Percentiles rank a stretch among this genome's conserved stretches.
These are phyloP conservation scores for Acanthosoma haemorrhoidale DNA, from an alignment of 2,888 invertebrate species.

Conservation along the genomic window DNA sequence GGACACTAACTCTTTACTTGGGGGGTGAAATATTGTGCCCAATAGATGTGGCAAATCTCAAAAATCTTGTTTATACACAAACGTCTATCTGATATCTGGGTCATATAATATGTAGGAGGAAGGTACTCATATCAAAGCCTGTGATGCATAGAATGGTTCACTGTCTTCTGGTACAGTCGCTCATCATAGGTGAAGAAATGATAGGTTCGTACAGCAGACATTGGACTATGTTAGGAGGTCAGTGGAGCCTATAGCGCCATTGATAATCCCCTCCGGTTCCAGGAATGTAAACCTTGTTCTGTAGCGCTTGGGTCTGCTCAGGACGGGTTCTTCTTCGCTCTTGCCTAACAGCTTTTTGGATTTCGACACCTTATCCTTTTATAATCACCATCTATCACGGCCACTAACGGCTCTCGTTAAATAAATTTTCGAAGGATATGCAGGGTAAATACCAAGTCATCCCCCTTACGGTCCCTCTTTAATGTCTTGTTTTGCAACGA, in stretches of 20 bases:
- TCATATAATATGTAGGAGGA: too few relatives aligned
- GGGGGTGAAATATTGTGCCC: too few relatives aligned
- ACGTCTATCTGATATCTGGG: too few relatives aligned
- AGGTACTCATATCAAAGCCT: too few relatives aligned
- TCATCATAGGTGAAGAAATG: too few relatives aligned
- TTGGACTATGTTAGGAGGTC: not conserved
- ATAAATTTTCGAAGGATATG: not conserved
- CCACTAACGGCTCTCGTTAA: not conserved
- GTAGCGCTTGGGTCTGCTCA: not conserved
- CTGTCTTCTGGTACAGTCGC: too few relatives aligned
- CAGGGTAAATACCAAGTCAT: not conserved
- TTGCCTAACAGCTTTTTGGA: not conserved
- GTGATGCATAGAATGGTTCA: too few relatives aligned
- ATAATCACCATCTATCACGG: not conserved
- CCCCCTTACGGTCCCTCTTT: not conserved
- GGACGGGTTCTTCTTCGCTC: not conserved
- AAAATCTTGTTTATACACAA: too few relatives aligned
- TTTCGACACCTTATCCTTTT: not conserved
- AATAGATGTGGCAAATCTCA: too few relatives aligned
- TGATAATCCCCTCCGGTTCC: not conserved
- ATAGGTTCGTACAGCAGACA: too few relatives aligned
- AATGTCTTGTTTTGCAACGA: too few relatives aligned
- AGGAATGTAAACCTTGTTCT: not conserved
- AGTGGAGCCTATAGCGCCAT: not conserved
- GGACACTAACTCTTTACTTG: too few relatives aligned